Evolutionary conservation across 2,888 invertebrate genomes (phyloP).

Genomic region (Rhagonycha lutea): DNA sequence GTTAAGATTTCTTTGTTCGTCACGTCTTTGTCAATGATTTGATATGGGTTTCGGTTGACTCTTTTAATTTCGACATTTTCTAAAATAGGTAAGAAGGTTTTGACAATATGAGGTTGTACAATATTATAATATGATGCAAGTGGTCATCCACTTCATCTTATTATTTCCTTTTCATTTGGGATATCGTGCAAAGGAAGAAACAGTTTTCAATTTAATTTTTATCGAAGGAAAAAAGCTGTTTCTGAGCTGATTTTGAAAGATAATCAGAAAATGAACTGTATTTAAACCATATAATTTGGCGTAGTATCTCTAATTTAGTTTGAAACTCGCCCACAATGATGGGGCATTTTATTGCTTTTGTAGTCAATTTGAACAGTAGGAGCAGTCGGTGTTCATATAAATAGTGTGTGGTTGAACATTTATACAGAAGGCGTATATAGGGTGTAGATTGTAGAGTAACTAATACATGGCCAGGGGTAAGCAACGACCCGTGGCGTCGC

Average conservation of each 20-base stretch:
- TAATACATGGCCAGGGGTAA: slow-evolving; percentile 33
- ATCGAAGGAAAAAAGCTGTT: neutral
- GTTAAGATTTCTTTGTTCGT: slow-evolving; percentile 20
- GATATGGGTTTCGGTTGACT: slow-evolving; percentile 22
- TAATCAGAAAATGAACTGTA: neutral
- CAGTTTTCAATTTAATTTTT: neutral
- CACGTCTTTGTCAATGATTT: slow-evolving; percentile 20
- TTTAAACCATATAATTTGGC: neutral
- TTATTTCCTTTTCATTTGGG: too few relatives aligned
- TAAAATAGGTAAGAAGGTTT: slow-evolving; percentile 22
- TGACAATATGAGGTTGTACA: slow-evolving; percentile 16
- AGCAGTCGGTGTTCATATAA: slow-evolving; percentile 14
- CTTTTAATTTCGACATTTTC: slow-evolving; percentile 20
- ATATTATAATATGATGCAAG: neutral
- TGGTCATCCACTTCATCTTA: neutral
- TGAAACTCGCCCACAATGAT: slow-evolving; percentile 1
- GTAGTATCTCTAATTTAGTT: neutral
- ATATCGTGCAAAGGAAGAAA: neutral
- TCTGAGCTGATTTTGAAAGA: neutral
- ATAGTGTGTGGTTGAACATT: slow-evolving; percentile 21
- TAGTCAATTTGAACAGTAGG: neutral
- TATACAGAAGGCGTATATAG: slow-evolving; percentile 22
- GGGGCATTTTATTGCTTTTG: slow-evolving; percentile 7
- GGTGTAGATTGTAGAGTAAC: slow-evolving; percentile 4
- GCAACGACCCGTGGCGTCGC: slow-evolving; percentile 37